Base-by-base conservation (phyloP, 2,113 vertebrate species). In the Marmota monax region DNA sequence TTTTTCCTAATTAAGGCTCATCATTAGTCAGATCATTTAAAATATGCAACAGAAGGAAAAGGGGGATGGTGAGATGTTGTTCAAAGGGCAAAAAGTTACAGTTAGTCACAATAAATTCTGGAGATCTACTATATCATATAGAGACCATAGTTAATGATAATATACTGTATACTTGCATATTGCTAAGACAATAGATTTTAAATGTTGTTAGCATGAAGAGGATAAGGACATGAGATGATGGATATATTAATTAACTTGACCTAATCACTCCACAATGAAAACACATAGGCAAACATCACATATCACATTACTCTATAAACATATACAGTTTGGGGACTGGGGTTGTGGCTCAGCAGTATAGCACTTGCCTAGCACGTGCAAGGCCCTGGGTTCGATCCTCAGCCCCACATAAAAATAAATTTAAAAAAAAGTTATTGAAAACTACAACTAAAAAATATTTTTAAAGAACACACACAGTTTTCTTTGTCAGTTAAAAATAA, bases 21-120 rank as follows among this genome's bases (percentile, higher is more conserved):
- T 95, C 45, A 67, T 53, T 70, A 29, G 53, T 84, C 27, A 42
- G 48, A 93, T 90, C 34, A 80, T 42, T 56, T 93, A 88, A 95
- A 34, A 85, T 85, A 67, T 20, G 10, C 18, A 74, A 29, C 9
- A 42, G 12, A 25, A 29, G 11, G 51, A 69, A 22, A 27, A 27
- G 29, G 45, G 17, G 7, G 70, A 70, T 32, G 53, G 22, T 25
- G 4, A 96, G 22, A 23, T 67, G 48, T 27, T 67, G 37, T 27
- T 58, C 20, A 86, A 80, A 90, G 23, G 8, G 5, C 58, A 86
- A 3, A 20, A 37, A 7, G 4, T 67, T 80, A 56, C 37, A 56
- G 17, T 86, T 74, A 86, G 13, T 23, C 73, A 9, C 45, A 90
- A 65, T 51, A 65, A 80, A 13, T 80, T 93, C 29, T 67, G 4